Evolutionary conservation across 2,797 vertebrate species (phyloP).

Genomic region (Australoheros facetus): DNA sequence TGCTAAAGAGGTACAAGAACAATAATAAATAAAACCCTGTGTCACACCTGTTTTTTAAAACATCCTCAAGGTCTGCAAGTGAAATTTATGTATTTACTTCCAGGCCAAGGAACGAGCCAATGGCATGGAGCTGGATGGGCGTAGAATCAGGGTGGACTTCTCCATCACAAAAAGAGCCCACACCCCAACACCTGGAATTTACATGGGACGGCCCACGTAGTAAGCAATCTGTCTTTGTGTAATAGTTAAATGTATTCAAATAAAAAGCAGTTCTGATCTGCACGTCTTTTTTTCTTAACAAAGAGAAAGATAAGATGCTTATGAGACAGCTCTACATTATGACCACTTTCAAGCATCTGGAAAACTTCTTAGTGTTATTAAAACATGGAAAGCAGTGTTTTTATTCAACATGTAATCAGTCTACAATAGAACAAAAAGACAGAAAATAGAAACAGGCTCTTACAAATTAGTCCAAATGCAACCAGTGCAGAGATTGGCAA

Average conservation of each 20-base stretch:
- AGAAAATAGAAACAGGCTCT: background rate
- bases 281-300: background rate
- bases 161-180: slow-evolving; percentile 96
- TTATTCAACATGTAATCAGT: background rate
- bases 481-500: background rate
- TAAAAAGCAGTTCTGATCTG: background rate
- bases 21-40: background rate
- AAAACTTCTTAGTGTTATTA: background rate
- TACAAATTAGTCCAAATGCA: background rate
- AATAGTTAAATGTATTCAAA: background rate
- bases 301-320: background rate
- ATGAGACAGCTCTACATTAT: background rate
- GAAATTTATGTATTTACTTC: background rate
- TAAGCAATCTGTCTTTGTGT: slow-evolving; percentile 74
- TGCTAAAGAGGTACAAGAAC: slow-evolving; percentile 87
- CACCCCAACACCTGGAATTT: slow-evolving; percentile 96
- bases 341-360: background rate
- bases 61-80: background rate
- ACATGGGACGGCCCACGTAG: slow-evolving; percentile 97
- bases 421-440: no score
- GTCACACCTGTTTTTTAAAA: background rate
- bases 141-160: slow-evolving; percentile 94
- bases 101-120: slow-evolving; percentile 97
- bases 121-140: slow-evolving; percentile 96
- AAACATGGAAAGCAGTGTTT: background rate